Evolutionary conservation across 1,140 invertebrate genomes (phyloP).

Genomic region (Bemisia tabaci): DNA sequence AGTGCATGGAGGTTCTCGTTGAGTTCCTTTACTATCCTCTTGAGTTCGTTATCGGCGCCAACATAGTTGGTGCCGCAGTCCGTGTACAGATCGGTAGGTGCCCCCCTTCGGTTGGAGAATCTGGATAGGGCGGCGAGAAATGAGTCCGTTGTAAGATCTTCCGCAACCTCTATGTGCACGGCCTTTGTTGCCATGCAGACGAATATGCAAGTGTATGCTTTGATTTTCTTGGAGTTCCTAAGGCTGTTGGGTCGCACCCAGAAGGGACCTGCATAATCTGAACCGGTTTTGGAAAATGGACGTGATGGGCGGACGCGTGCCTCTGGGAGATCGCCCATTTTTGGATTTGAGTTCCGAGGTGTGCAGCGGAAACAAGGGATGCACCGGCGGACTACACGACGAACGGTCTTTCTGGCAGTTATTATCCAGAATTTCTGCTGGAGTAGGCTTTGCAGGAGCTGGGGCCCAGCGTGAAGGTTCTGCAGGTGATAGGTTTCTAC

Average conservation of each 20-base stretch:
- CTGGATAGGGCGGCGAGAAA: conserved; percentile 21
- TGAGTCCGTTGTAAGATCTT: conserved; percentile 18
- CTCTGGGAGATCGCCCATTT: conserved; percentile 16
- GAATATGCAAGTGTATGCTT: conserved; percentile 18
- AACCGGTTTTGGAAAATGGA: conserved; percentile 16
- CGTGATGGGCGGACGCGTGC: conserved; percentile 10
- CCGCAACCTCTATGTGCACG: conserved; percentile 24
- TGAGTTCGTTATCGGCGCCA: too few relatives aligned
- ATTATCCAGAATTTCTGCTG: too few relatives aligned
- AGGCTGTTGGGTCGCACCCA: background rate
- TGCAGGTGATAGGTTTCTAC: too few relatives aligned
- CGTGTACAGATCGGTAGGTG: conserved; percentile 4
- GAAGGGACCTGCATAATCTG: conserved; percentile 21
- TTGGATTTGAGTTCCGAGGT: too few relatives aligned
- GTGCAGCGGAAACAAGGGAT: too few relatives aligned
- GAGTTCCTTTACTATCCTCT: too few relatives aligned
- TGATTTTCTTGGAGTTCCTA: conserved; percentile 7
- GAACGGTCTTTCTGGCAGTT: too few relatives aligned
- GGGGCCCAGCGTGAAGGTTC: too few relatives aligned
- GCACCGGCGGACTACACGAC: too few relatives aligned
- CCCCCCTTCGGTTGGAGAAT: conserved; percentile 20
- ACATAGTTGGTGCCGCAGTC: conserved; percentile 16
- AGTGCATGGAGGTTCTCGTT: too few relatives aligned
- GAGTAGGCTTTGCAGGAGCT: too few relatives aligned
- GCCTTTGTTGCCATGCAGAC: conserved; percentile 23